Conservation (phyloP, 2,113 vertebrate species). For the Myocastor coypus region DNA sequence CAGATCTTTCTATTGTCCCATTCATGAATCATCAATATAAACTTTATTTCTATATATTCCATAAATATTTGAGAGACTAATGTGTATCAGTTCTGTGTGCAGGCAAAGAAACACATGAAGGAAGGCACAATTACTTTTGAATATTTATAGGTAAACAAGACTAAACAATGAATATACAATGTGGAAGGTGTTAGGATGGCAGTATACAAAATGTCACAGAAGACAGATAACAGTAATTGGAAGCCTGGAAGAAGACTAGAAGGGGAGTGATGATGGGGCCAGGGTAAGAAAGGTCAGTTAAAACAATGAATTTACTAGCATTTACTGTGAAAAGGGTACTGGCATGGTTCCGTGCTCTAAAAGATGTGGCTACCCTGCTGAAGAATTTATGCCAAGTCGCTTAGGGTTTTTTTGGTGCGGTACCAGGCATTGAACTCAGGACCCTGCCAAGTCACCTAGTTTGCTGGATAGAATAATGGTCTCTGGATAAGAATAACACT, state of each 20-base stretch:
- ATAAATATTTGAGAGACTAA: neutral
- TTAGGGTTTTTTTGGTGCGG: neutral
- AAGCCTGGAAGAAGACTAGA: neutral
- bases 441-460: neutral
- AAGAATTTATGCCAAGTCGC: neutral
- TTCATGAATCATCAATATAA: constrained; percentile 4
- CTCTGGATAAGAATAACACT: neutral
- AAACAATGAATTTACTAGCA: neutral
- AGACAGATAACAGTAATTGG: neutral
- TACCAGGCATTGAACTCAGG: too few species aligned
- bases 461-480: neutral
- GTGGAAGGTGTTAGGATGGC: neutral
- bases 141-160: constrained; percentile 43
- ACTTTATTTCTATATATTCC: constrained; percentile 33
- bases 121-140: neutral
- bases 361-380: neutral
- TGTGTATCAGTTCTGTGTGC: constrained; percentile 34
- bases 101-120: neutral
- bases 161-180: neutral
- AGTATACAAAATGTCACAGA: neutral
- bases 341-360: neutral
- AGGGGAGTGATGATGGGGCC: neutral
- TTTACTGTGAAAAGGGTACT: neutral
- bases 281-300: neutral
- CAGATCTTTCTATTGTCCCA: neutral